These are phyloP conservation scores for Silurus lanzhouensis DNA, from an alignment of 2,797 vertebrate genomes.

Conservation along the genomic window DNA sequence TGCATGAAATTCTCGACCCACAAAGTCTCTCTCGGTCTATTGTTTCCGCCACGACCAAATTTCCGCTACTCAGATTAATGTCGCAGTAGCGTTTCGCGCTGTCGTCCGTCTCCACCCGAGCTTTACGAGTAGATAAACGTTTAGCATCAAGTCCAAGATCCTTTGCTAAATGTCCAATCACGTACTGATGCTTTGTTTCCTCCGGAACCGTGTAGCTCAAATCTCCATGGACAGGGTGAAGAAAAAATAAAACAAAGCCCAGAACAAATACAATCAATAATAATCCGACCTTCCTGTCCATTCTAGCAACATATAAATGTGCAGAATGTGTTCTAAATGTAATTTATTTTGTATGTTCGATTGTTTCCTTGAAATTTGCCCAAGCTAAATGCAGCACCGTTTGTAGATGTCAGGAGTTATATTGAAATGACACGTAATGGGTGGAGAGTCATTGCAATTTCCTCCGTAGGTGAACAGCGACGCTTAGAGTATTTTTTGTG, in stretches of 20 bases:
- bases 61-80: slow-evolving; percentile 58
- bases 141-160: slow-evolving; percentile 50
- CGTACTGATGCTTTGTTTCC: slow-evolving; percentile 75
- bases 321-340: background rate
- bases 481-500: slow-evolving; percentile 31
- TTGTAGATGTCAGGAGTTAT: background rate
- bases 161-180: slow-evolving; percentile 75
- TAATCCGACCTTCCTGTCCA: slow-evolving; percentile 20
- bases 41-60: slow-evolving; percentile 58
- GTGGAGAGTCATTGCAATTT: slow-evolving; percentile 20
- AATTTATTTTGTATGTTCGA: background rate
- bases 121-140: slow-evolving; percentile 55
- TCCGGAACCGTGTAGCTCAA: slow-evolving; percentile 76
- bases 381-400: background rate
- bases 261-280: background rate
- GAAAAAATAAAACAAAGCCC: background rate
- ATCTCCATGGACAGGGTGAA: slow-evolving; percentile 60
- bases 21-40: slow-evolving; percentile 74
- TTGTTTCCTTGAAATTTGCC: background rate
- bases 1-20: slow-evolving; percentile 48
- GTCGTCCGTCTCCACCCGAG: slow-evolving; percentile 63
- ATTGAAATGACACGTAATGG: background rate
- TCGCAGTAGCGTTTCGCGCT: slow-evolving; percentile 68
- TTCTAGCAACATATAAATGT: background rate
- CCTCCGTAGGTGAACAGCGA: slow-evolving; percentile 45